Evolutionary conservation across 1,140 invertebrate genomes (phyloP).

Genomic region (Aphis gossypii): DNA sequence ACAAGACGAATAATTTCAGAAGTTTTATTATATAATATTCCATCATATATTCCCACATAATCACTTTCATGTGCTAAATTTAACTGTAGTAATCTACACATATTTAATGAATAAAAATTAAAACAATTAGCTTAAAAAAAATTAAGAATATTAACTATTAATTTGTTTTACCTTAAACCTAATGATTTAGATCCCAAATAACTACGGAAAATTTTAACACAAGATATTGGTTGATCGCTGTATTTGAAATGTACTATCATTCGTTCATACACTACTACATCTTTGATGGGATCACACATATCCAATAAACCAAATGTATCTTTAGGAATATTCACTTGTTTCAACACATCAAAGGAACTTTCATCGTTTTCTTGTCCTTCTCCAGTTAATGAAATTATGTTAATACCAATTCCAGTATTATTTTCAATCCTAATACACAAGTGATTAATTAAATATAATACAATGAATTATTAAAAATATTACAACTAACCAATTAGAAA

Average conservation of each 20-base stretch:
- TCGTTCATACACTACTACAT: slow-evolving; percentile 87
- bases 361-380: slow-evolving; percentile 88
- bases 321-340: slow-evolving; percentile 87
- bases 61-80: slow-evolving; percentile 95
- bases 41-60: slow-evolving; percentile 87
- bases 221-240: slow-evolving; percentile 93
- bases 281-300: slow-evolving; percentile 94
- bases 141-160: background rate
- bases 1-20: slow-evolving; percentile 65
- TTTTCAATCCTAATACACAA: slow-evolving; percentile 72
- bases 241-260: slow-evolving; percentile 97
- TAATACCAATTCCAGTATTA: slow-evolving; percentile 89
- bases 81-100: slow-evolving; percentile 82
- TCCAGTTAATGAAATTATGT: slow-evolving; percentile 86
- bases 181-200: slow-evolving; percentile 83
- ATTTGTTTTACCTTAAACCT: slow-evolving; percentile 73
- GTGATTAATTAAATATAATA: background rate
- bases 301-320: slow-evolving; percentile 94
- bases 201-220: slow-evolving; percentile 96
- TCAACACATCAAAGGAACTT: slow-evolving; percentile 85
- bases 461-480: background rate
- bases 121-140: background rate
- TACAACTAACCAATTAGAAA: slow-evolving; percentile 65
- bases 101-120: background rate
- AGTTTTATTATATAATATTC: slow-evolving; percentile 88